Evolutionary conservation across 30 jellyfish, hydroid and myxozoan genomes (phyloP).

Genomic region (Aurelia aurita complex sp. Pacific): DNA sequence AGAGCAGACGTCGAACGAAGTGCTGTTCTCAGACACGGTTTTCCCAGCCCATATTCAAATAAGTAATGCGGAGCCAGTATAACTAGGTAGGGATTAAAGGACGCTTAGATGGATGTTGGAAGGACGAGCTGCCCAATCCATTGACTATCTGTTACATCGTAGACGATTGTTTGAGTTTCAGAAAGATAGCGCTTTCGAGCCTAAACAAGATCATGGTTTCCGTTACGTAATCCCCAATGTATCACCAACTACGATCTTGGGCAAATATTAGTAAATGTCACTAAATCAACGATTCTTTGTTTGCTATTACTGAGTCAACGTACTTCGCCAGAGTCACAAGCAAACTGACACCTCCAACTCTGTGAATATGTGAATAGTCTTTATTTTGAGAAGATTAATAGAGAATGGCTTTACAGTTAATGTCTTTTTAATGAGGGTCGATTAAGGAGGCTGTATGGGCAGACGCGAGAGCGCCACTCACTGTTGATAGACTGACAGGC

Average conservation of each 20-base stretch:
- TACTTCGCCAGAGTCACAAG: slow-evolving; percentile 44
- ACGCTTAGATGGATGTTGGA: slow-evolving; percentile 55
- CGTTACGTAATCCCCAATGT: slow-evolving; percentile 63
- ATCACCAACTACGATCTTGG: slow-evolving; percentile 44
- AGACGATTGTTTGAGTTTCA: slow-evolving; percentile 45
- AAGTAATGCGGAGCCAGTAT: slow-evolving; percentile 59
- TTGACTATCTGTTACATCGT: slow-evolving; percentile 58
- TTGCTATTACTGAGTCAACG: slow-evolving; percentile 43
- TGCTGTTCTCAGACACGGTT: slow-evolving; percentile 65
- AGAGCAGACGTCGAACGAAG: slow-evolving; percentile 67
- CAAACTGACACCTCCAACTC: slow-evolving; percentile 50
- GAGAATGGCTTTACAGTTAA: slow-evolving; percentile 46
- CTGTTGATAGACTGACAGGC: no score
- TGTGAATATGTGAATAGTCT: slow-evolving; percentile 34
- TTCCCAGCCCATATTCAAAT: slow-evolving; percentile 72
- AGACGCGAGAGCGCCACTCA: slow-evolving; percentile 35
- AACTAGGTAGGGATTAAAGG: slow-evolving; percentile 57
- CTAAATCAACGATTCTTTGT: slow-evolving; percentile 68
- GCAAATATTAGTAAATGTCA: slow-evolving; percentile 54
- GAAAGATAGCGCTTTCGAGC: slow-evolving; percentile 44
- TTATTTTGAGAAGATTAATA: slow-evolving; percentile 47
- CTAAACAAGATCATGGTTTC: slow-evolving; percentile 58
- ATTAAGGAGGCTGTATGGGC: slow-evolving; percentile 17
- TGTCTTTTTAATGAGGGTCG: slow-evolving; percentile 69
- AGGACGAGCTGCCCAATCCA: slow-evolving; percentile 59